Evolutionary conservation across 2,113 vertebrate species (phyloP).

Genomic region (Anguilla rostrata): DNA sequence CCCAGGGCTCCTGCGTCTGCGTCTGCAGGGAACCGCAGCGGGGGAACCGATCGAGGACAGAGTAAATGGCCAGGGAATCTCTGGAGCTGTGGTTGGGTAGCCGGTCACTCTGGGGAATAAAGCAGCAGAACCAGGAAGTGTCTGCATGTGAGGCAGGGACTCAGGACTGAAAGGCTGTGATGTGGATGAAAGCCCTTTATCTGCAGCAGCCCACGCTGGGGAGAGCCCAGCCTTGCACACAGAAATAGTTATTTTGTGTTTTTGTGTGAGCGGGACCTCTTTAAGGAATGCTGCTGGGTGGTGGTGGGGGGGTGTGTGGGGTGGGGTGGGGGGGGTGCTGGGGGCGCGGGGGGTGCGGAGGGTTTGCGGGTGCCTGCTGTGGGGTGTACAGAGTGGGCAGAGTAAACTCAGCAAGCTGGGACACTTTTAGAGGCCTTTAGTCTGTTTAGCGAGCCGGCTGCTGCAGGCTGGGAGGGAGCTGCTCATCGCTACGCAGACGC

Average conservation of each 20-base stretch:
- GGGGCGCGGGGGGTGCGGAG: not conserved
- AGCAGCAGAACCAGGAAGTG: not conserved
- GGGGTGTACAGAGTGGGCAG: conserved; percentile 22
- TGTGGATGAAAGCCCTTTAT: not conserved
- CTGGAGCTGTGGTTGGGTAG: not conserved
- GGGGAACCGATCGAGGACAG: not conserved
- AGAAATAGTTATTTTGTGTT: conserved; percentile 14
- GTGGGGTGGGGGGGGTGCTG: not conserved
- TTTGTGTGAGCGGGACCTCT: not conserved
- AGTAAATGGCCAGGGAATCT: not conserved
- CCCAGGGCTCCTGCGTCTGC: not conserved
- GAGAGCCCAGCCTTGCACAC: not conserved
- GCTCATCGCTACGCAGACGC: conserved; percentile 34
- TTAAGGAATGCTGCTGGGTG: not conserved
- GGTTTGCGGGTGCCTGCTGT: not conserved
- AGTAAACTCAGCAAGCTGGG: conserved; percentile 49
- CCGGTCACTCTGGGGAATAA: not conserved
- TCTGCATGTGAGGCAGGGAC: not conserved
- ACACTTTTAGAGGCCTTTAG: conserved; percentile 35
- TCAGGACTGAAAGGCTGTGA: not conserved
- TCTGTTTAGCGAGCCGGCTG: conserved; percentile 23
- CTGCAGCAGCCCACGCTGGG: not conserved
- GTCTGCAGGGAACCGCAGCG: not conserved
- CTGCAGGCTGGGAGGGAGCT: conserved; percentile 19
- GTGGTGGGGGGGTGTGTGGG: not conserved